Evolutionary conservation across 2,113 vertebrate genomes (phyloP).

Genomic region (Pseudopodoces humilis): DNA sequence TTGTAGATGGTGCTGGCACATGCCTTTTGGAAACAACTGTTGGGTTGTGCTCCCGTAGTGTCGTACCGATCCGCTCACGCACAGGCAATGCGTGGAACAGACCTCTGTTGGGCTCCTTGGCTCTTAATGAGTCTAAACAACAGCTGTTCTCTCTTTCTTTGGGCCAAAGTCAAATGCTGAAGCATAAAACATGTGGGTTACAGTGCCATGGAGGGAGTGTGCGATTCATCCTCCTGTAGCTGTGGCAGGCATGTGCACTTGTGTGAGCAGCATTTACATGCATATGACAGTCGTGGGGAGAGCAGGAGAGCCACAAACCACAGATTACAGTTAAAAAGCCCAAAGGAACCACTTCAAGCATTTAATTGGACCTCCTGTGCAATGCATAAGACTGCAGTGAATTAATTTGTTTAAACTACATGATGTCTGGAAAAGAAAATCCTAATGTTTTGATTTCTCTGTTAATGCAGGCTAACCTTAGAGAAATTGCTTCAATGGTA

Average conservation of each 20-base stretch:
- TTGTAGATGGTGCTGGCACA: neutral
- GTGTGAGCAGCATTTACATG: neutral
- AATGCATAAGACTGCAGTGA: neutral
- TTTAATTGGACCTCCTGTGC: neutral
- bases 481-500: neutral
- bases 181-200: conserved; percentile 45
- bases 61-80: neutral
- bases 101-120: conserved; percentile 44
- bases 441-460: neutral
- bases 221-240: neutral
- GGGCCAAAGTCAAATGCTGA: conserved; percentile 41
- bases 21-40: neutral
- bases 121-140: conserved; percentile 51
- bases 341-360: neutral
- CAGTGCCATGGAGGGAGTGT: neutral
- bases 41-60: neutral
- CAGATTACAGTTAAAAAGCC: neutral
- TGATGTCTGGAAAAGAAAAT: neutral
- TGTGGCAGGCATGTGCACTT: neutral
- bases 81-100: neutral
- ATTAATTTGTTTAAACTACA: neutral
- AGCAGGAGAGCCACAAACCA: neutral
- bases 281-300: neutral
- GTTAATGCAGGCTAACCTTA: neutral
- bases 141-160: conserved; percentile 46